A percentile compares a stretch with the other conserved stretches of the same genome.
Evolutionary conservation across 2,797 vertebrate genomes (phyloP).

Genomic region (Tamandua tetradactyla): DNA sequence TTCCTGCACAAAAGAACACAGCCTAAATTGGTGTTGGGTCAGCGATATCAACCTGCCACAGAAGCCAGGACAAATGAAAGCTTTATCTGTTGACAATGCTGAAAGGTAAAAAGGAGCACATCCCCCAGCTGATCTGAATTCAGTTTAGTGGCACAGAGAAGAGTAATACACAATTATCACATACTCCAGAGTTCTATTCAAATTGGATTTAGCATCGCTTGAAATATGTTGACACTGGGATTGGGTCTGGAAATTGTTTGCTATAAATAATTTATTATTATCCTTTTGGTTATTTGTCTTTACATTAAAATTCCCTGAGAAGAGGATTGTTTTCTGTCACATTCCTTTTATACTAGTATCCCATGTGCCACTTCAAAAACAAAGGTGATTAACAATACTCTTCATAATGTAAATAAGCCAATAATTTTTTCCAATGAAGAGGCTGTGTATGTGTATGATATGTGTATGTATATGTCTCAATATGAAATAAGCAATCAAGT

Average conservation of each 20-base stretch:
- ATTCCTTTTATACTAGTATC: neutral
- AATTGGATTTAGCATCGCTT: slow-evolving; percentile 23
- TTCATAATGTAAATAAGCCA: neutral
- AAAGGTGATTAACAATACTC: slow-evolving; percentile 30
- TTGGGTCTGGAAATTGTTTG: neutral
- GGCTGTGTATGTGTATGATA: neutral
- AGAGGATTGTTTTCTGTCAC: neutral
- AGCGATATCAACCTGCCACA: neutral
- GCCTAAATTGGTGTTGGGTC: slow-evolving; percentile 62
- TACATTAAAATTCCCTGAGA: slow-evolving; percentile 14
- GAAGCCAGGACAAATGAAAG: slow-evolving; percentile 42
- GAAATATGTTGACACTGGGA: neutral
- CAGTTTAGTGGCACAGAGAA: neutral
- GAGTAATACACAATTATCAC: neutral
- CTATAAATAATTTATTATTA: slow-evolving; percentile 9
- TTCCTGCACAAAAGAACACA: slow-evolving; percentile 44
- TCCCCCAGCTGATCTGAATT: slow-evolving; percentile 11
- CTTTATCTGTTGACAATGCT: slow-evolving; percentile 35
- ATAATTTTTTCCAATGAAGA: neutral
- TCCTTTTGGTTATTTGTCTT: neutral
- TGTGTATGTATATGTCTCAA: neutral
- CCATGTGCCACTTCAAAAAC: neutral
- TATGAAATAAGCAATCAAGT: neutral
- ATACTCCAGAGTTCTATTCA: neutral
- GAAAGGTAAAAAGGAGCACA: slow-evolving; percentile 38